Base-by-base conservation (phyloP, 1,140 invertebrate genomes). In the Ceratitis capitata region DNA sequence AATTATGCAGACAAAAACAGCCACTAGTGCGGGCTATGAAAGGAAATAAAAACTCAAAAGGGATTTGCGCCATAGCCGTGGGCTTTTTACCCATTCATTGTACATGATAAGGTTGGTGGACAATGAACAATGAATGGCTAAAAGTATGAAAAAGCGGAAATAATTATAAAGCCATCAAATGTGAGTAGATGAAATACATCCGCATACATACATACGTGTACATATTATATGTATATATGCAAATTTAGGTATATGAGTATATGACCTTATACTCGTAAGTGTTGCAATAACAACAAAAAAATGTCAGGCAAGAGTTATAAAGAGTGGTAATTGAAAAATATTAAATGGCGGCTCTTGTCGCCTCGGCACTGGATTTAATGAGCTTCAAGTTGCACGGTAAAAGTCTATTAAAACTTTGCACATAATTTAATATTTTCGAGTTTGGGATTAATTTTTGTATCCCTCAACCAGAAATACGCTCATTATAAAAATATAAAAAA, bases 1-100 rank as follows among this genome's bases (percentile, higher is more conserved):
- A 78, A 78, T 78, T 78, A 78, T 78, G 69, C 69, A 23, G 69
- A 47, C 69, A 26, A 45, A n/a, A 78, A 78, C 45, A 78, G 69
- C n/a, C 69, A n/a, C n/a, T n/a, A n/a, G n/a, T n/a, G n/a, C n/a
- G n/a, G n/a, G n/a, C n/a, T n/a, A n/a, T n/a, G n/a, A n/a, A n/a
- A n/a, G n/a, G n/a, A n/a, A n/a, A n/a, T n/a, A n/a, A n/a, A n/a
- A n/a, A n/a, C n/a, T n/a, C 69, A 78, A 78, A 78, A 78, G 69
- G 69, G 69, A 78, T 78, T 78, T 78, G 9, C 16, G 69, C 39
- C 69, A 78, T 23, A 35, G 12, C 69, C 26, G 32, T 23, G 45
- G 69, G n/a, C 39, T 26, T 78, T 26, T 78, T 26, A 45, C 6
- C 39, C n/a, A 19, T 35, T 14, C 49, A 19, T 32, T 74, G 16